Evolutionary conservation across 2,113 vertebrate species (phyloP).

Genomic region (Eonycteris spelaea): DNA sequence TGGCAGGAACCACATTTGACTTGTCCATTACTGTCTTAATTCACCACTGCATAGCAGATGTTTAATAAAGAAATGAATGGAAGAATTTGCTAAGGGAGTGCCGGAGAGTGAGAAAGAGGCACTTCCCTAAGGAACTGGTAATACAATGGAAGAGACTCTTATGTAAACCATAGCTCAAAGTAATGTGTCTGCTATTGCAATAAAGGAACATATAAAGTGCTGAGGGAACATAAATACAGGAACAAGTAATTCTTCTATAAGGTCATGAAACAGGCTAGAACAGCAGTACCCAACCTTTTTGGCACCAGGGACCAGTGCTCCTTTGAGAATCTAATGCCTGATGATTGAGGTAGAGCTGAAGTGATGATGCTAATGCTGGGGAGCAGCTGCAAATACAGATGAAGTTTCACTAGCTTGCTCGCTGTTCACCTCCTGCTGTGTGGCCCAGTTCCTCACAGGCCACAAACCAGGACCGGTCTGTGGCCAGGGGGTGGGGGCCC

Average conservation of each 20-base stretch:
- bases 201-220: background rate
- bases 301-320: too few species aligned
- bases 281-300: too few species aligned
- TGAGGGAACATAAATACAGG: background rate
- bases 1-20: background rate
- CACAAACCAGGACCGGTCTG: too few species aligned
- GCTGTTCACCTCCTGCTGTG: too few species aligned
- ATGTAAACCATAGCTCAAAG: background rate
- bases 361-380: too few species aligned
- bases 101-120: background rate
- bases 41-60: background rate
- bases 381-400: too few species aligned
- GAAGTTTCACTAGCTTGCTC: too few species aligned
- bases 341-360: too few species aligned
- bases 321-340: too few species aligned
- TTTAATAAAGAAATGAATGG: background rate
- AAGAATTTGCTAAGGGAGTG: background rate
- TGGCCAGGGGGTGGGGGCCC: too few species aligned
- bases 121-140: background rate
- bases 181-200: background rate
- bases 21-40: background rate
- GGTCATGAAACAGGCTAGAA: background rate
- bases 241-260: background rate
- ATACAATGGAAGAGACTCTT: background rate
- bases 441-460: too few species aligned